Base-by-base conservation (phyloP, 2,888 invertebrate species). In the Eristalis tenax region DNA sequence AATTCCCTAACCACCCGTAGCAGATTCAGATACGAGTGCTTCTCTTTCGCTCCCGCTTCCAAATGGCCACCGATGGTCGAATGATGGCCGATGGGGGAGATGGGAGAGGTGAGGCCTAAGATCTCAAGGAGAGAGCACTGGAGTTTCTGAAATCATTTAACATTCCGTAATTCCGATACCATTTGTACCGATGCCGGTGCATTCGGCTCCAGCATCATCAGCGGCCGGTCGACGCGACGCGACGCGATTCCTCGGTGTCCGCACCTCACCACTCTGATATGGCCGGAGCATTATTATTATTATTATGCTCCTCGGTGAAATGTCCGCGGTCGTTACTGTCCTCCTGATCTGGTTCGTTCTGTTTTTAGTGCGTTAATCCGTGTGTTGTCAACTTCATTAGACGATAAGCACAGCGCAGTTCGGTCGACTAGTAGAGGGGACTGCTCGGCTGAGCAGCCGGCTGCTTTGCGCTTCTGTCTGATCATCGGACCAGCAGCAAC, bases 301-400 rank as follows among this genome's bases (percentile, higher is more conserved):
- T 78, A 78, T 77, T 59, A 74, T 86, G 73, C 50, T 80, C 74
- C 64, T 64, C 64, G 83, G 80, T 77, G 74, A 83, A 81, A 80
- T 83, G 83, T 81, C 65, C 77, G 32, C 50, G 81, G 71, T 74
- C 79, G 83, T 84, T 61, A 77, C 84, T 84, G 82, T 88, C 81
- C 83, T 83, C 68, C 76, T 88, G 85, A 80, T 81, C 83, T 83
- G 88, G 88, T 84, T 88, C 80, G 88, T 77, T 79, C 88, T 85
- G 82, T 83, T 77, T 91, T 91, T 91, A 92, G 91, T 92, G 92
- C 92, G 93, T 91, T 92, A 93, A 92, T 92, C 93, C 91, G 92
- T 91, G 92, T 92, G 92, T 93, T 93, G 93, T 92, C 92, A 93
- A 93, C 92, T 92, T 92, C 93, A 92, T 92, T 92, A 92, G 92